These are phyloP conservation scores for Opisthograptis luteolata DNA, from an alignment of 2,888 invertebrate species.

Conservation along the genomic window DNA sequence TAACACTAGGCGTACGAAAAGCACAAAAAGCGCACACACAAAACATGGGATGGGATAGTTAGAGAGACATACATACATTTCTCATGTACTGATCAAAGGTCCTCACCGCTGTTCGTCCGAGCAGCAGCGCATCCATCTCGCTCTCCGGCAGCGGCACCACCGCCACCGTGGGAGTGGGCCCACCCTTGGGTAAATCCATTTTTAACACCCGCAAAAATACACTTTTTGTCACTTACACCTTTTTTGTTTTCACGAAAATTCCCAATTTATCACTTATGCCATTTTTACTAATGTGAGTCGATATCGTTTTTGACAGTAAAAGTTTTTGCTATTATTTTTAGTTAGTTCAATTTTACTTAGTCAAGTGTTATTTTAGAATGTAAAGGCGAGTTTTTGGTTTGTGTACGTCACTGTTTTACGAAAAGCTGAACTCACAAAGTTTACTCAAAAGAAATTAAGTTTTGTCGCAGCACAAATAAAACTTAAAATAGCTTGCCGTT, in stretches of 20 bases:
- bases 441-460: not conserved
- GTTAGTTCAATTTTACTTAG: no score
- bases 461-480: not conserved
- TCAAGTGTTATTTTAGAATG: constrained; percentile 2
- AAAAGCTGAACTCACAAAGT: not conserved
- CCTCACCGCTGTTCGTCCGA: constrained; percentile 92
- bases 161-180: constrained; percentile 83
- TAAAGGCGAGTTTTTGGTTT: not conserved
- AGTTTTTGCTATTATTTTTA: not conserved
- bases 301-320: not conserved
- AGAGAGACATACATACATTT: constrained; percentile 76
- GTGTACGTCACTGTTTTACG: not conserved
- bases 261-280: not conserved
- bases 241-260: not conserved
- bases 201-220: constrained; percentile 3
- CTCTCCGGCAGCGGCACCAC: constrained; percentile 87
- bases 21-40: not conserved
- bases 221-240: not conserved
- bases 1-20: no score
- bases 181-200: constrained; percentile 72
- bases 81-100: constrained; percentile 82
- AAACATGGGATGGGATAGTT: not conserved
- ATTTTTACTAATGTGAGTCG: not conserved
- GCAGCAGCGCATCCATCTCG: constrained; percentile 91
- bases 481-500: not conserved